phyloP scores from a whole-genome alignment of 1,140 invertebrate species.

The Eupeodes corollae region DNA sequence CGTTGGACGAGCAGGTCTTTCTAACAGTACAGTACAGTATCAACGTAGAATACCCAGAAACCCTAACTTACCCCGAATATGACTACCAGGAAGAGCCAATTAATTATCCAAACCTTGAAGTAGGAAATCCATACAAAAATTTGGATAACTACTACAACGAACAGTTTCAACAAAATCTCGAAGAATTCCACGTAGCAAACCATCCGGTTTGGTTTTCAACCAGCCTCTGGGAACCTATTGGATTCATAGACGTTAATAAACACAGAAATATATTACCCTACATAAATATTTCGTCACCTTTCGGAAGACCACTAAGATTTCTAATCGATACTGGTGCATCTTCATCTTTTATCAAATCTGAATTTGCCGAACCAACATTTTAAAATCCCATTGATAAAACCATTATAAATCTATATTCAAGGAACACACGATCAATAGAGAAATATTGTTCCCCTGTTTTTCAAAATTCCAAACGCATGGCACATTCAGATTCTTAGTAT shows the following conservation, averaged over 20 bases:
- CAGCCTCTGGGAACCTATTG: constrained; percentile 3
- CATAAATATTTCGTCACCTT: constrained; percentile 1
- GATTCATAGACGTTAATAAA: constrained; percentile 5
- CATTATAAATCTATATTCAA: too few relatives aligned
- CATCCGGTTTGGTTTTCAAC: constrained; percentile 2
- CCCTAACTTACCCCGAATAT: too few relatives aligned
- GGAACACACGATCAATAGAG: too few relatives aligned
- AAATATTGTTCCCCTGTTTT: constrained; percentile 1
- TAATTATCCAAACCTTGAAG: too few relatives aligned
- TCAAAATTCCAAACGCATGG: constrained; percentile 6
- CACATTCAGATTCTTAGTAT: background rate
- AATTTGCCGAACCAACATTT: background rate
- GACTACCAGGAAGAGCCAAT: too few relatives aligned
- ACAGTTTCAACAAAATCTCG: too few relatives aligned
- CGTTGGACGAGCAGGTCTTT: too few relatives aligned
- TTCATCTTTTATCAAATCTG: constrained; percentile 5
- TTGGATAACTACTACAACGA: too few relatives aligned
- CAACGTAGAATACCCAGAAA: too few relatives aligned
- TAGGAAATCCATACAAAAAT: too few relatives aligned
- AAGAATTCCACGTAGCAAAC: too few relatives aligned
- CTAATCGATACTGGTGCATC: constrained; percentile 6
- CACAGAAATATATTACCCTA: background rate
- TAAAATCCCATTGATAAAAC: background rate
- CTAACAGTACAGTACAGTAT: too few relatives aligned
- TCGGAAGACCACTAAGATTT: constrained; percentile 3